Conservation (phyloP, 2,113 vertebrate species). For the Oenanthe melanoleuca region DNA sequence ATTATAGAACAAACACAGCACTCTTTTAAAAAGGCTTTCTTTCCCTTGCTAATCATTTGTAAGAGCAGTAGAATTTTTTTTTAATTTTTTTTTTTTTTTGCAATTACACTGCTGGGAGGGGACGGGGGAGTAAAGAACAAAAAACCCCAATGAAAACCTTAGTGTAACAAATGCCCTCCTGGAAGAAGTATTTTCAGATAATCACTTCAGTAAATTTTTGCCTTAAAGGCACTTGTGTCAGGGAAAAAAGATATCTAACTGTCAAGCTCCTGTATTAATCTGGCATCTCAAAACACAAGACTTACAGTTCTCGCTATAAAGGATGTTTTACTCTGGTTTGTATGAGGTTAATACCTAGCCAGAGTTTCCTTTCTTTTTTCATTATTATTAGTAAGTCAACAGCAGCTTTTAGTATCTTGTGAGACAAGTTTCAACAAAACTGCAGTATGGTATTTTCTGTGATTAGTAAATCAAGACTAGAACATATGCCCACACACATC, state of each 20-base stretch:
- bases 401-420: neutral
- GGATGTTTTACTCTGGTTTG: neutral
- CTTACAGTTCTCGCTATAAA: neutral
- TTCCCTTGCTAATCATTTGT: neutral
- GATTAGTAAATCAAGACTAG: constrained; percentile 22
- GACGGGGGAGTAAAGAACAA: neutral
- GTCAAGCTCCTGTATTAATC: neutral
- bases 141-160: neutral
- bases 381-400: neutral
- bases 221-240: neutral
- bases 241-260: neutral
- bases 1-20: neutral
- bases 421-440: constrained; percentile 34
- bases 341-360: neutral
- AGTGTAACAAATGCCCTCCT: neutral
- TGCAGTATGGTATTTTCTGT: neutral
- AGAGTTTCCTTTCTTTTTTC: neutral
- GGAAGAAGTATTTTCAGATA: neutral
- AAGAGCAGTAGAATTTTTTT: neutral
- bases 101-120: neutral
- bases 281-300: neutral
- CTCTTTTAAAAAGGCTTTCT: neutral
- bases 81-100: neutral
- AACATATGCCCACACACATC: neutral
- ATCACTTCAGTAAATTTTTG: neutral